Conservation (phyloP, 1,140 invertebrate species). For the Eciton burchellii region DNA sequence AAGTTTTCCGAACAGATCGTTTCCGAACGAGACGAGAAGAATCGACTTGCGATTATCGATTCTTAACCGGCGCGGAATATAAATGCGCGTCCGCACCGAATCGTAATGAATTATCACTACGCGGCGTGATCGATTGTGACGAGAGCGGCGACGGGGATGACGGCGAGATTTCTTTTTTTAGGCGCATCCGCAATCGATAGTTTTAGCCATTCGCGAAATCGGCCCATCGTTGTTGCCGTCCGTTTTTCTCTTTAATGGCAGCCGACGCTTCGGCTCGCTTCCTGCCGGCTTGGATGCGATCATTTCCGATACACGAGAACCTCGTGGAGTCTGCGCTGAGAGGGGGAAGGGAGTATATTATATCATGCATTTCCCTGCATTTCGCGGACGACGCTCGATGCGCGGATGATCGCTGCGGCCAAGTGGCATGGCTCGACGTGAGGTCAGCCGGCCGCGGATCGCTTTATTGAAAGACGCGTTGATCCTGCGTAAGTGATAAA, state of each 20-base stretch:
- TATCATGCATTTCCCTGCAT: too few species aligned
- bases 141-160: too few species aligned
- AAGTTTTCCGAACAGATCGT: neutral
- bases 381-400: neutral
- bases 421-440: constrained; percentile 55
- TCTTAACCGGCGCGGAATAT: neutral
- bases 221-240: neutral
- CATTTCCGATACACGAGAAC: too few species aligned
- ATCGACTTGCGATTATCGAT: neutral
- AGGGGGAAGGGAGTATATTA: too few species aligned
- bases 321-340: too few species aligned
- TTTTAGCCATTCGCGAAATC: constrained; percentile 22
- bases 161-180: constrained; percentile 49
- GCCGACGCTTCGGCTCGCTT: neutral
- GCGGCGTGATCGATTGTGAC: constrained; percentile 6
- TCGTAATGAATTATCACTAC: constrained; percentile 52
- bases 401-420: constrained; percentile 28
- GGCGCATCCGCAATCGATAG: constrained; percentile 52
- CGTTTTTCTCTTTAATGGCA: neutral
- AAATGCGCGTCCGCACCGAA: neutral
- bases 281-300: neutral
- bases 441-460: constrained; percentile 53
- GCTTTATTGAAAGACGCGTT: constrained; percentile 55
- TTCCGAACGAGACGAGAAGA: neutral
- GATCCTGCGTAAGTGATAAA: constrained; percentile 54